These are phyloP conservation scores for Pachydiplax longipennis DNA, from an alignment of 2,888 invertebrate species.

Conservation along the genomic window DNA sequence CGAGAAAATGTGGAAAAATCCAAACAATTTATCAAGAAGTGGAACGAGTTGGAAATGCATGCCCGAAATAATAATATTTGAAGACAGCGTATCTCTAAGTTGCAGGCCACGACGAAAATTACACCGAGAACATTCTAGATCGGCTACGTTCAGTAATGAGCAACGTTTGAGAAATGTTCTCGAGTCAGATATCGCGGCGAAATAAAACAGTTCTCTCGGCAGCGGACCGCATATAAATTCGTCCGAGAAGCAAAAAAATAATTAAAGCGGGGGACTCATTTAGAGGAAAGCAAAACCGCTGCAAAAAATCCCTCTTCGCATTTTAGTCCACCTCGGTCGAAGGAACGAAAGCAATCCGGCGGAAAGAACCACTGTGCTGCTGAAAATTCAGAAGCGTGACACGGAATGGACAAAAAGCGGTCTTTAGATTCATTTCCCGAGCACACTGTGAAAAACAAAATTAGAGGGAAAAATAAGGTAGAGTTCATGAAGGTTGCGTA, in stretches of 20 bases:
- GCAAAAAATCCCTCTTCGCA: background rate
- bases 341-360: background rate
- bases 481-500: too few species aligned
- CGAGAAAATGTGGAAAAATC: too few species aligned
- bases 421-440: background rate
- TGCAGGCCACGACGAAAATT: background rate
- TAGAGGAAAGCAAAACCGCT: background rate
- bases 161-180: background rate
- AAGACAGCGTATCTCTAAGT: too few species aligned
- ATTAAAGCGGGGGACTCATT: background rate
- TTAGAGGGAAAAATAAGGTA: too few species aligned
- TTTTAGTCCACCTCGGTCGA: background rate
- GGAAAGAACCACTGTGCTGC: background rate
- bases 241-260: background rate
- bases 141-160: background rate
- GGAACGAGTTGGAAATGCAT: too few species aligned
- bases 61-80: too few species aligned
- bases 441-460: too few species aligned
- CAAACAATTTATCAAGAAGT: too few species aligned
- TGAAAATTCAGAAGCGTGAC: background rate
- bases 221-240: background rate
- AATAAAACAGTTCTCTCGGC: background rate
- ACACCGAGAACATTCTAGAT: background rate
- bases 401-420: background rate
- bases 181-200: background rate